These are phyloP conservation scores for Epizoanthus rinbou DNA, from an alignment of 92 coral and sea anemone species.

Conservation along the genomic window DNA sequence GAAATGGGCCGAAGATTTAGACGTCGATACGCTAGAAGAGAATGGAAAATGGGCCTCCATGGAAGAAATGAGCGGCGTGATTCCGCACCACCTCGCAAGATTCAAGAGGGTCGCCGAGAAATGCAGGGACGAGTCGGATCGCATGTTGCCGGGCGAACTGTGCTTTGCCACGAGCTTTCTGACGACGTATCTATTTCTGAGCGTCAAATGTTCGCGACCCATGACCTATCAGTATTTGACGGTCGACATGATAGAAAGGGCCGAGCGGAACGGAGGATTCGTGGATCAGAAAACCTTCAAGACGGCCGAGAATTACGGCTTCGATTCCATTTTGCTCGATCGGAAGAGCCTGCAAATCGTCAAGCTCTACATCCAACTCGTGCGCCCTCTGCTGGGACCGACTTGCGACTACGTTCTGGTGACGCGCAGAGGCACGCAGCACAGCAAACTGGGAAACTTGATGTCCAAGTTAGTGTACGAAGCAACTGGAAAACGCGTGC, in stretches of 20 bases:
- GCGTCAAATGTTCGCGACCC: constrained; percentile 9
- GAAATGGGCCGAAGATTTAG: constrained; percentile 21
- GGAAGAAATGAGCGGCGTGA: constrained; percentile 20
- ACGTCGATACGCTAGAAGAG: constrained; percentile 26
- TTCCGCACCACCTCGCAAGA: constrained; percentile 3
- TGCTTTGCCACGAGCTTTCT: constrained; percentile 28
- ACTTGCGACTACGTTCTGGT: constrained; percentile 58
- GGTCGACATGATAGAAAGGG: constrained; percentile 14
- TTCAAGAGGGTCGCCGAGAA: background rate
- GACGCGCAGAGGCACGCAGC: constrained; percentile 51
- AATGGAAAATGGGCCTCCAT: constrained; percentile 19
- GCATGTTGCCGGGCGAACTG: constrained; percentile 5
- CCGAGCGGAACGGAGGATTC: constrained; percentile 20
- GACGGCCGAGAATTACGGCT: constrained; percentile 4
- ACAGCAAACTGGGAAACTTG: constrained; percentile 44
- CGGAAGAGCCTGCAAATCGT: background rate
- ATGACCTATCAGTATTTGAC: constrained; percentile 24
- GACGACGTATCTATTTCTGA: constrained; percentile 15
- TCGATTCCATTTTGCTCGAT: constrained; percentile 6
- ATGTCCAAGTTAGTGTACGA: constrained; percentile 56
- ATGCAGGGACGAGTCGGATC: background rate
- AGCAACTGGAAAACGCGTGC: constrained; percentile 60
- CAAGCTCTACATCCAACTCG: constrained; percentile 17
- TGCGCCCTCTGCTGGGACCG: constrained; percentile 55
- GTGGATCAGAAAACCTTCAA: background rate